Evolutionary conservation across 1,140 invertebrate genomes (phyloP), one percentile per base, ranked within the genome.

Genomic region (Platorchestia sp.): DNA sequence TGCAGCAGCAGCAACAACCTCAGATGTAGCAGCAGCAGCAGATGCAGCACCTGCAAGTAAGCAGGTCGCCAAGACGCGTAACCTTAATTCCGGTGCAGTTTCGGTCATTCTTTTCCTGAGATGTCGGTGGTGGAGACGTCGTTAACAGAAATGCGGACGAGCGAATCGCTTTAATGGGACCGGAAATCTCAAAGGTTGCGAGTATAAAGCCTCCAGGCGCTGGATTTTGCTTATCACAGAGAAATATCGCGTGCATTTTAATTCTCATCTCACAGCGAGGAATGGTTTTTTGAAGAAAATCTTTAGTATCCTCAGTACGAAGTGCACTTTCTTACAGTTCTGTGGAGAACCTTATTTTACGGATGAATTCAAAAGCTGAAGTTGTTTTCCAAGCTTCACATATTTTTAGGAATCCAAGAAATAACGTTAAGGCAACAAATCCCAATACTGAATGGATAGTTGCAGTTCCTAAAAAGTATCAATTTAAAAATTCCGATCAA

Each of bases 101-200:
- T 75, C 59, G 10, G 59, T 75, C 59, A 75, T 75, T 75, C 59
- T 75, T 75, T 75, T 75, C 59, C 59, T 75, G 14, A 14, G 27
- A 75, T 89, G 3, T 10, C 41, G 41, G n/a, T 27, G 41, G 41
- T 42, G 27, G 43, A 41, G 87, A 89, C 87, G 41, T 89, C 87
- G 87, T 89, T 89, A 42, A 41, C 87, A 89, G 87, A 42, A 44
- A 89, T 89, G 41, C 36, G 22, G 36, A 89, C 41, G 87, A 75
- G 27, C 10, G 87, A 89, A 89, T 5, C 87, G 43, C 87, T 5
- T 89, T 89, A 89, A 89, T 89, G 87, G 87, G 41, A 89, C 87
- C 87, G 87, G 87, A 89, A 89, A 44, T 75, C 59, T 75, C 59
- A 75, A 75, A 75, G 59, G 59, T 75, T 75, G 27, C 59, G 59